Percentiles rank a stretch among this genome's conserved stretches.
Evolutionary conservation across 2,797 vertebrate genomes (phyloP).

Genomic region (Parotocinclus haroldoi): DNA sequence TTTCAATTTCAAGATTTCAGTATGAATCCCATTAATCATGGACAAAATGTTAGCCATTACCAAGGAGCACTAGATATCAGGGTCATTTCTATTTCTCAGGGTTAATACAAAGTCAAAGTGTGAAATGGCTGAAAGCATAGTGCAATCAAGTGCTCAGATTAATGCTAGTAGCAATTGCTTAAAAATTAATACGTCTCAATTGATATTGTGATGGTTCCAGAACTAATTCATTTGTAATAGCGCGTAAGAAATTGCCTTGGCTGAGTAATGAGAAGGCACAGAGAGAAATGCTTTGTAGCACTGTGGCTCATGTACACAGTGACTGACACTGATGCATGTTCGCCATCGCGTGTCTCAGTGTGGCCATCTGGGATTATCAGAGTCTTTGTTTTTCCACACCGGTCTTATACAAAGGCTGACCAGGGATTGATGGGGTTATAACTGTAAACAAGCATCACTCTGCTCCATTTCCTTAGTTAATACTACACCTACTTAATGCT

Average conservation of each 20-base stretch:
- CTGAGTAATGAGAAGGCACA: conserved; percentile 54
- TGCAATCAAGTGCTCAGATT: conserved; percentile 59
- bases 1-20: too few relatives aligned
- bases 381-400: conserved; percentile 26
- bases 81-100: conserved; percentile 15
- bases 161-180: conserved; percentile 53
- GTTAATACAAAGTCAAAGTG: conserved; percentile 12
- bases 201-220: conserved; percentile 55
- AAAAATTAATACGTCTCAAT: conserved; percentile 62
- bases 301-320: conserved; percentile 36
- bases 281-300: conserved; percentile 44
- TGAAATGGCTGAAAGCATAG: conserved; percentile 44
- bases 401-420: conserved; percentile 8
- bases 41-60: background rate
- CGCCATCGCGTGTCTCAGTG: conserved; percentile 10
- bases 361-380: conserved; percentile 21
- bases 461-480: too few relatives aligned
- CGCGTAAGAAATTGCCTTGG: conserved; percentile 42
- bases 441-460: conserved; percentile 24
- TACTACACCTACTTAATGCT: too few relatives aligned
- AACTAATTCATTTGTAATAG: conserved; percentile 69
- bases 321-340: conserved; percentile 44
- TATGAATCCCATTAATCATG: too few relatives aligned
- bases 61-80: background rate
- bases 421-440: conserved; percentile 22